Base-by-base conservation (phyloP, 2,888 invertebrate genomes). In the Eugnorisma glareosa region DNA sequence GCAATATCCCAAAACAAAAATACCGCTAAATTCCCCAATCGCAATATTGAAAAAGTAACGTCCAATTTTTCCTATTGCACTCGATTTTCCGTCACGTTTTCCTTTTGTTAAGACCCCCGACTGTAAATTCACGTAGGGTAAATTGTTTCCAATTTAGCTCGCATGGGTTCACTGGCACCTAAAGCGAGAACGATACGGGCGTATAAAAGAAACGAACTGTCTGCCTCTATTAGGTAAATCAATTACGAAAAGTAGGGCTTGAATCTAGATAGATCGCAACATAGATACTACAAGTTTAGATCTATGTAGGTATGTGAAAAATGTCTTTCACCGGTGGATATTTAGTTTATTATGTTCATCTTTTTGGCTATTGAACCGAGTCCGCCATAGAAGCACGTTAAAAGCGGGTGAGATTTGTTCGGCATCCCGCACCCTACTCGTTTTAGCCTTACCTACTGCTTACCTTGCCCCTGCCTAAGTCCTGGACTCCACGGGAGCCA, bases 101-200 rank as follows among this genome's bases (percentile, higher is more conserved):
- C 81, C 86, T 69, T 43, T 45, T 68, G 72, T 68, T 73, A 75
- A 57, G 37, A 63, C 43, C 57, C 57, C 11, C 18, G 77, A 51
- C 67, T 69, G 67, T 77, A 67, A 76, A 83, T 74, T 75, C 63
- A 61, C 51, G 57, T 37, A 64, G 84, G 13, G 75, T 24, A 76
- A 80, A 84, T 81, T 81, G 75, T 74, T 72, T 84, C 67, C 86
- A 85, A 85, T 85, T 85, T 76, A 74, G 64, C 72, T 37, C 59
- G 64, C 75, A 71, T 83, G 72, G 73, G 69, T 85, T 77, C 71
- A 69, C 69, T 78, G 67, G 71, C 74, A 70, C 66, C 57, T 71
- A 75, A 74, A 78, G 40, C 73, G 59, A 45, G 69, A 66, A 77
- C 66, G 51, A 70, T 70, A 85, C 69, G 66, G 59, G 71, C 68